phyloP scores from a whole-genome alignment of 2,797 vertebrate genomes.

The Rhabdophis nuchalis region DNA sequence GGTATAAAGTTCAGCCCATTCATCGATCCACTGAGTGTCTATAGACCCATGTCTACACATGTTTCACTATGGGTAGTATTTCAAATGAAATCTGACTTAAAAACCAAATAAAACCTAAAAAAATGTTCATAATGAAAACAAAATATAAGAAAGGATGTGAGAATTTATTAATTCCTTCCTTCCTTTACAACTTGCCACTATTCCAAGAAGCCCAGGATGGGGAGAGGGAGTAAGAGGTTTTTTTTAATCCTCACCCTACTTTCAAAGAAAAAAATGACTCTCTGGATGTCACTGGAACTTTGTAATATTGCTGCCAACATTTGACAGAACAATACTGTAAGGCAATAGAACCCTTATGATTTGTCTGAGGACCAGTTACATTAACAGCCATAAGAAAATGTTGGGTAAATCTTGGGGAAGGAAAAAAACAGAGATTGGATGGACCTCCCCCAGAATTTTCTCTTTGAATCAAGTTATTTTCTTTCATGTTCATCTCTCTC shows the following conservation, averaged over 20 bases:
- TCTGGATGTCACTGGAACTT: not conserved
- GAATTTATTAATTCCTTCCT: not conserved
- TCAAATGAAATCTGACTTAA: not conserved
- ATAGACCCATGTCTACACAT: not conserved
- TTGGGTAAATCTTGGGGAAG: too few relatives aligned
- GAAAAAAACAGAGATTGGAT: too few relatives aligned
- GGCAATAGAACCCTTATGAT: not conserved
- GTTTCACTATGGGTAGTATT: not conserved
- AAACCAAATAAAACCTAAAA: not conserved
- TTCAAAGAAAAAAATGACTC: not conserved
- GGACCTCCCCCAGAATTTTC: too few relatives aligned
- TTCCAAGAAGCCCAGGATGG: not conserved
- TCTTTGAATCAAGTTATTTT: too few relatives aligned
- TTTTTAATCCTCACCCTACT: not conserved
- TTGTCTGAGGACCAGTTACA: not conserved
- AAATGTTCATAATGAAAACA: not conserved
- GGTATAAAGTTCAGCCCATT: not conserved
- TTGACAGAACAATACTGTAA: not conserved
- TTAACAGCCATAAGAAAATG: too few relatives aligned
- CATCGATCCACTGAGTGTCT: not conserved
- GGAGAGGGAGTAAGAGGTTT: not conserved
- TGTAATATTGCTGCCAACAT: not conserved
- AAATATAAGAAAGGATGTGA: not conserved
- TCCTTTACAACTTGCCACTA: not conserved
- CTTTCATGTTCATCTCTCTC: too few relatives aligned